Percentiles rank a stretch among this genome's conserved stretches.
Evolutionary conservation across 2,113 vertebrate species (phyloP).

Genomic region (Neopipo cinnamomea): DNA sequence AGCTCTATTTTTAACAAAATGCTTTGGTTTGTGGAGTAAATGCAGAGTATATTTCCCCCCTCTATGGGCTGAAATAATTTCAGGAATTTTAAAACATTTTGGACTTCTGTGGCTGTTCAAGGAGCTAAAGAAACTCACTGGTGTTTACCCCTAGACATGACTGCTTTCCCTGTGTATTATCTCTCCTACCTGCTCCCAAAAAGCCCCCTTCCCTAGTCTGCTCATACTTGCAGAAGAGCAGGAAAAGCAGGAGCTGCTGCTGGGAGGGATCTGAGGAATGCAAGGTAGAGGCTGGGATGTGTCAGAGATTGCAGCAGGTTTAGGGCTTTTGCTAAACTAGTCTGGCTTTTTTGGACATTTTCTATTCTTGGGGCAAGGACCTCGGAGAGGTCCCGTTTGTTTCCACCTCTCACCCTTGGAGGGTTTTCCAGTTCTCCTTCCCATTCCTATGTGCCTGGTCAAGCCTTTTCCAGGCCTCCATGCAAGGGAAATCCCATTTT

Average conservation of each 20-base stretch:
- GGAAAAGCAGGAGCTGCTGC: background rate
- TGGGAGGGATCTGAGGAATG: background rate
- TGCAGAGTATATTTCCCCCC: background rate
- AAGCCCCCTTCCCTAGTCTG: background rate
- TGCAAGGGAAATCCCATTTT: background rate
- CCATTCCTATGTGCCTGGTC: background rate
- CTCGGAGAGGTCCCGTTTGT: background rate
- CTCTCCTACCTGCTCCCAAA: background rate
- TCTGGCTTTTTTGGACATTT: background rate
- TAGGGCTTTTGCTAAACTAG: background rate
- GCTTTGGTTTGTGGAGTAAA: background rate
- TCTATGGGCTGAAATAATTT: background rate
- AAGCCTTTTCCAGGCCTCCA: background rate
- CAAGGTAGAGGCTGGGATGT: background rate
- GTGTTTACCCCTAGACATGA: background rate
- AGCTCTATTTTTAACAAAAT: background rate
- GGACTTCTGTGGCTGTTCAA: background rate
- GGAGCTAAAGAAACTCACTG: background rate
- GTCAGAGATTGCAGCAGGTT: background rate
- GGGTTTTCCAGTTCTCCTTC: background rate
- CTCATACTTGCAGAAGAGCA: background rate
- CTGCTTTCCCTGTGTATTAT: background rate
- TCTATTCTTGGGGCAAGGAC: background rate
- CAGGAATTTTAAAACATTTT: background rate
- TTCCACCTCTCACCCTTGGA: background rate